Percentiles rank a stretch among this genome's conserved stretches.
Conservation (phyloP, 2,888 invertebrate species). For the Noctua janthe region DNA sequence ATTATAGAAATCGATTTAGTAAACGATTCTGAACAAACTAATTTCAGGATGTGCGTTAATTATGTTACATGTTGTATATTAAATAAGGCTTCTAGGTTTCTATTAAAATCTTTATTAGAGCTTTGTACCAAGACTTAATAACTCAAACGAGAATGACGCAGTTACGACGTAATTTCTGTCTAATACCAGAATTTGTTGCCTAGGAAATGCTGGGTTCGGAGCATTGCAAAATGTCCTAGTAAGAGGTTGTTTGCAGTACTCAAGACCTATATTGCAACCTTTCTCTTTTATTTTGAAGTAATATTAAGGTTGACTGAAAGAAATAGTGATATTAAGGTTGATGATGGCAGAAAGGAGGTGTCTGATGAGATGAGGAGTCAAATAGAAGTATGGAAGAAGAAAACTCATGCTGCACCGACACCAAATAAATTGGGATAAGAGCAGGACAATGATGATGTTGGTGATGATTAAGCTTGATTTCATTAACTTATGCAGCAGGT, state of each 20-base stretch:
- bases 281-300: constrained; percentile 14
- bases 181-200: constrained; percentile 49
- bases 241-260: constrained; percentile 6
- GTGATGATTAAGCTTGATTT: neutral
- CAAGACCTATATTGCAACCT: constrained; percentile 6
- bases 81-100: constrained; percentile 18
- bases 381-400: too few relatives aligned
- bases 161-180: constrained; percentile 29
- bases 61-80: too few relatives aligned
- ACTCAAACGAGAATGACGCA: constrained; percentile 27
- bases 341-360: too few relatives aligned
- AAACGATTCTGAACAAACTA: too few relatives aligned
- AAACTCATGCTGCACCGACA: too few relatives aligned
- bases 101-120: neutral
- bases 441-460: too few relatives aligned
- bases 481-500: neutral
- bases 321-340: too few relatives aligned
- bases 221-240: constrained; percentile 46
- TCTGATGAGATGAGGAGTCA: too few relatives aligned
- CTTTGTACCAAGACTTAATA: constrained; percentile 14
- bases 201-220: constrained; percentile 34
- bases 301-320: neutral
- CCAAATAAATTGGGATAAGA: too few relatives aligned
- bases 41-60: too few relatives aligned
- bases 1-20: too few relatives aligned